A percentile compares a stretch with the other conserved stretches of the same genome.
These are phyloP conservation scores for Panulirus ornatus DNA, from an alignment of 1,140 invertebrate genomes.

Conservation along the genomic window DNA sequence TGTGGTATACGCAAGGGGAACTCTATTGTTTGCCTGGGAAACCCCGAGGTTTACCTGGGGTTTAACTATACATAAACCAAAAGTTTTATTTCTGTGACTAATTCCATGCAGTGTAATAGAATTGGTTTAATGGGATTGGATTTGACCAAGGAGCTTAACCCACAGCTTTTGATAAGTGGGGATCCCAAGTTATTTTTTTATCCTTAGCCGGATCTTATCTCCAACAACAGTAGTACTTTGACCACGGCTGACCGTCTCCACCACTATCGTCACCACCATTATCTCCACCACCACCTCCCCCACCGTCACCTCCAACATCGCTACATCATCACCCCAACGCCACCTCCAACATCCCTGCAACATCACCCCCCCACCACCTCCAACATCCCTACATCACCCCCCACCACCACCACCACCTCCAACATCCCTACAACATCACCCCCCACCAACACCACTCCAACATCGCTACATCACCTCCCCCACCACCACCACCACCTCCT, in stretches of 20 bases:
- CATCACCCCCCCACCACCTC: slow-evolving; percentile 21
- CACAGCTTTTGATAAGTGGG: no score
- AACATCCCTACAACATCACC: neutral
- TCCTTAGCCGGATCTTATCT: no score
- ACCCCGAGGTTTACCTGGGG: no score
- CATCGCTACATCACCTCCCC: neutral
- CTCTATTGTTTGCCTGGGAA: no score
- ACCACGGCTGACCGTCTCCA: slow-evolving; percentile 9
- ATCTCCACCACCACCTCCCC: neutral
- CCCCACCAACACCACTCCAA: neutral
- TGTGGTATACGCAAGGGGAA: no score
- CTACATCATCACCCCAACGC: slow-evolving; percentile 27
- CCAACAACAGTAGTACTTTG: neutral
- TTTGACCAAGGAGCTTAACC: no score
- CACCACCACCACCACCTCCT: slow-evolving; percentile 1
- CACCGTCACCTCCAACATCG: slow-evolving; percentile 14
- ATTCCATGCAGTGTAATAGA: no score
- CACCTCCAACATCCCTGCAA: no score
- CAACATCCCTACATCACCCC: neutral
- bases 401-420: slow-evolving; percentile 19
- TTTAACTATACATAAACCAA: no score
- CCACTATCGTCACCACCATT: neutral
- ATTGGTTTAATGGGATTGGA: no score
- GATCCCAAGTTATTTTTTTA: no score
- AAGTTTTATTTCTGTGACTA: no score